Percentiles rank a stretch among this genome's conserved stretches.
These are phyloP conservation scores for Cottus gobio DNA, from an alignment of 2,113 vertebrate species.

Conservation along the genomic window DNA sequence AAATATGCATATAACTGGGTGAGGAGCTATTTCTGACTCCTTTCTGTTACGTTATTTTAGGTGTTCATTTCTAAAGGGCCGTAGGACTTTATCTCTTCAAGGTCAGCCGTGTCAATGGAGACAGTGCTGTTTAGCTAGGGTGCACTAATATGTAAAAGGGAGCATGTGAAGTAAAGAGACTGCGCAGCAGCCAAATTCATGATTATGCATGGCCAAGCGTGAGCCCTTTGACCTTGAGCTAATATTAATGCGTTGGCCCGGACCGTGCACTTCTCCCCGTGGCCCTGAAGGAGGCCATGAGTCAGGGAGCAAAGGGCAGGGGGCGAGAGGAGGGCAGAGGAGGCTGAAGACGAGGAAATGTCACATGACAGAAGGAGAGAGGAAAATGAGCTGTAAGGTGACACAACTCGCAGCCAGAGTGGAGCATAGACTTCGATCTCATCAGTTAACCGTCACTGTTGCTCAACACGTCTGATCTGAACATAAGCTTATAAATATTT, in stretches of 20 bases:
- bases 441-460: neutral
- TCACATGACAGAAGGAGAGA: conserved; percentile 26
- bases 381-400: conserved; percentile 16
- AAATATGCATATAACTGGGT: neutral
- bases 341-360: conserved; percentile 14
- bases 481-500: neutral
- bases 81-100: conserved; percentile 28
- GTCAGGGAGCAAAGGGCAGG: conserved; percentile 56
- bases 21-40: neutral
- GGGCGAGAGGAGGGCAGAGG: conserved; percentile 42
- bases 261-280: conserved; percentile 56
- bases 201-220: conserved; percentile 69
- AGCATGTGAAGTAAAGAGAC: conserved; percentile 52
- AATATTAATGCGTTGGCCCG: conserved; percentile 73
- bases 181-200: conserved; percentile 56
- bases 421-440: neutral
- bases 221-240: conserved; percentile 77
- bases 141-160: conserved; percentile 1
- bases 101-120: conserved; percentile 32
- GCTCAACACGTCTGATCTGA: conserved; percentile 3
- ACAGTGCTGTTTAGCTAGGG: conserved; percentile 9
- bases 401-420: conserved; percentile 9
- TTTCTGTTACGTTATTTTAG: neutral
- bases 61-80: neutral
- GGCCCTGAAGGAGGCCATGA: conserved; percentile 62